These are phyloP conservation scores for Nixonia krombeini DNA, from an alignment of 1,140 invertebrate genomes.

Conservation along the genomic window DNA sequence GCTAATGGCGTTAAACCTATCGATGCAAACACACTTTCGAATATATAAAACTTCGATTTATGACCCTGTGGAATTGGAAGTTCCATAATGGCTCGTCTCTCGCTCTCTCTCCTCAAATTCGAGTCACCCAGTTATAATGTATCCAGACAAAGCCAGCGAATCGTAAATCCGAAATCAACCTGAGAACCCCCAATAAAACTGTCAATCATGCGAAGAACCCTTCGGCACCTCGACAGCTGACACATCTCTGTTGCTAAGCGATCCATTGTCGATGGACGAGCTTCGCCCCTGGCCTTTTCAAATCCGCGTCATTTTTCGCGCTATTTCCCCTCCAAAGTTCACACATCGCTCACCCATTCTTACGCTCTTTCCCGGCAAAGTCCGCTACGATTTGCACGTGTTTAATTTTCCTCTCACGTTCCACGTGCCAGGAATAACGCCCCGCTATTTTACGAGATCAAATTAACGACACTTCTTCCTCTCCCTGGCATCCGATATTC, in stretches of 20 bases:
- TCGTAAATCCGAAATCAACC: conserved; percentile 58
- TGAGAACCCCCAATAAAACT: conserved; percentile 59
- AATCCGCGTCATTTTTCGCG: conserved; percentile 34
- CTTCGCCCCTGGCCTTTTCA: conserved; percentile 22
- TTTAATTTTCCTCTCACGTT: conserved; percentile 2
- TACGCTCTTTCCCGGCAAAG: conserved; percentile 7
- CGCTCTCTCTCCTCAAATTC: conserved; percentile 1
- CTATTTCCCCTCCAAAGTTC: conserved; percentile 9
- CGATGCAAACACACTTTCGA: background rate
- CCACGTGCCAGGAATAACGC: no score
- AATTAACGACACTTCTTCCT: no score
- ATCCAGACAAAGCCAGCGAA: background rate
- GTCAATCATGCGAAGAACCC: conserved; percentile 61
- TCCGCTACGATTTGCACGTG: conserved; percentile 8
- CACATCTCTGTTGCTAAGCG: conserved; percentile 59
- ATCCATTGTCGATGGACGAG: conserved; percentile 57
- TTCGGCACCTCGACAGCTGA: conserved; percentile 58
- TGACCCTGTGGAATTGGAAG: background rate
- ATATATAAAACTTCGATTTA: conserved; percentile 7
- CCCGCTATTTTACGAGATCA: no score
- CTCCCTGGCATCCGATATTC: no score
- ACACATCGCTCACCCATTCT: conserved; percentile 5
- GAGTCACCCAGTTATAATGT: conserved; percentile 2
- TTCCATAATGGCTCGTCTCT: conserved; percentile 1
- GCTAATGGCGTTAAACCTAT: background rate